A percentile compares a stretch with the other conserved stretches of the same genome.
Evolutionary conservation across 1,140 invertebrate genomes (phyloP).

Genomic region (Lasioglossum baleicum): DNA sequence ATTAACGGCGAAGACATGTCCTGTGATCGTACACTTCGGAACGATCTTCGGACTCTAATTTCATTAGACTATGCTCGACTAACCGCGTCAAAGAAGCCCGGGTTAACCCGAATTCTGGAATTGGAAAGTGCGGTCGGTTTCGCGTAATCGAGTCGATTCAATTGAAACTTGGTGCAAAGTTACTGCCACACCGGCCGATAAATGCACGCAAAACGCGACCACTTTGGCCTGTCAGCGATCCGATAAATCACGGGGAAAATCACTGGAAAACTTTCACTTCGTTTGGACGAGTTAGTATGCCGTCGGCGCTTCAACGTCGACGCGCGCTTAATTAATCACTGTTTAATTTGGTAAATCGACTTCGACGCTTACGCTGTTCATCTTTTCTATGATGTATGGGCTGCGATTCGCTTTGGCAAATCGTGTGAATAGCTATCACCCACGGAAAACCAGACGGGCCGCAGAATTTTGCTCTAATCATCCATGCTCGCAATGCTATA

Average conservation of each 20-base stretch:
- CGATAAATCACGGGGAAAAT: slow-evolving; percentile 29
- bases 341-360: slow-evolving; percentile 8
- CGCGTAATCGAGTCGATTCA: slow-evolving; percentile 34
- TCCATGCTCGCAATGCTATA: too few relatives aligned
- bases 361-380: neutral
- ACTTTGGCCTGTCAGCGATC: neutral
- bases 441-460: too few relatives aligned
- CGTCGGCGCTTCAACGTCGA: neutral
- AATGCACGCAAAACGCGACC: slow-evolving; percentile 38
- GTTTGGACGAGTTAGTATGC: neutral
- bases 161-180: slow-evolving; percentile 36
- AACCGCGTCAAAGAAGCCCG: slow-evolving; percentile 29
- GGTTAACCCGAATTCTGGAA: slow-evolving; percentile 35
- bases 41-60: slow-evolving; percentile 17
- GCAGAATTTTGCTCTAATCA: too few relatives aligned
- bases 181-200: slow-evolving; percentile 14
- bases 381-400: neutral
- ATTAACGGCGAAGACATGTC: neutral
- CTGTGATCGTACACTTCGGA: neutral
- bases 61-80: slow-evolving; percentile 23
- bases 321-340: neutral
- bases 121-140: slow-evolving; percentile 22
- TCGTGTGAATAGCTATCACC: too few relatives aligned
- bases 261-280: slow-evolving; percentile 18
- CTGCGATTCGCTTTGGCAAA: too few relatives aligned